Evolutionary conservation across 2,797 vertebrate species (phyloP).

Genomic region (Loris lydekkerianus): DNA sequence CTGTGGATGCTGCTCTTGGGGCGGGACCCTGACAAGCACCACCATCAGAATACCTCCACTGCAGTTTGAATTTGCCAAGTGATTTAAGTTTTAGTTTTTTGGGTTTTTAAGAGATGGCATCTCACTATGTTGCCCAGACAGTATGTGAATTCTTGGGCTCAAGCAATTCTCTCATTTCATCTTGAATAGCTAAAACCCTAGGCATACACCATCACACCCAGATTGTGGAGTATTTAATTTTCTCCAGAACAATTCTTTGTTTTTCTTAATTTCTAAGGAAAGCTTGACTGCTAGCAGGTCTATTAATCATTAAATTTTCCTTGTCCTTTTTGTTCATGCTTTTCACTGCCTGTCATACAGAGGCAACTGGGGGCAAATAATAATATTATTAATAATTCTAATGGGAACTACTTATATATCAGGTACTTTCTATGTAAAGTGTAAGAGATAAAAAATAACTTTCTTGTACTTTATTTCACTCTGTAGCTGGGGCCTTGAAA

Average conservation of each 20-base stretch:
- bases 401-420: background rate
- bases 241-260: background rate
- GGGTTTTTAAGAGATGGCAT: too few relatives aligned
- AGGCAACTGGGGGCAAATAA: background rate
- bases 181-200: too few relatives aligned
- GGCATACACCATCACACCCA: too few relatives aligned
- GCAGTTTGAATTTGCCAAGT: background rate
- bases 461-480: background rate
- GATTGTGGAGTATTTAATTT: background rate
- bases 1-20: too few relatives aligned
- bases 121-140: too few relatives aligned
- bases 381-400: background rate
- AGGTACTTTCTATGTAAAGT: background rate
- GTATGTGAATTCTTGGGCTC: too few relatives aligned
- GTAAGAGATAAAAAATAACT: background rate
- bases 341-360: background rate
- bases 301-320: background rate
- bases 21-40: too few relatives aligned
- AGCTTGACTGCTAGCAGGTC: background rate
- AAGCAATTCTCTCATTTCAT: too few relatives aligned
- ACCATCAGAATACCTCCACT: background rate
- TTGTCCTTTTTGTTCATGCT: background rate
- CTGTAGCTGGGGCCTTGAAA: background rate
- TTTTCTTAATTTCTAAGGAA: background rate
- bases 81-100: too few relatives aligned